Evolutionary conservation across 2,113 vertebrate species (phyloP).

Genomic region (Egretta garzetta): DNA sequence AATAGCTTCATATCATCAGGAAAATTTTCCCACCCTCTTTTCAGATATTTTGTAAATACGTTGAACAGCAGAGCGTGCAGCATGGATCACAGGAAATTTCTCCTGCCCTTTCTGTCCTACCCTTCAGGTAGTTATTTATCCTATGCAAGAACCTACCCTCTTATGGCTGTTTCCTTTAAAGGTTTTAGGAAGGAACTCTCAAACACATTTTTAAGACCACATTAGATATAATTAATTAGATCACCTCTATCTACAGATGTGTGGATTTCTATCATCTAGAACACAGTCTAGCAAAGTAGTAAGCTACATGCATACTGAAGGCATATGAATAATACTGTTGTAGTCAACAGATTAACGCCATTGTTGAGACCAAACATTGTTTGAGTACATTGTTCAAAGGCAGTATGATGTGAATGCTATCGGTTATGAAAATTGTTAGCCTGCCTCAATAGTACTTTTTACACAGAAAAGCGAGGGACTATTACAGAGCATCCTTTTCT

Average conservation of each 20-base stretch:
- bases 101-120: neutral
- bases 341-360: neutral
- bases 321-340: neutral
- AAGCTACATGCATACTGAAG: neutral
- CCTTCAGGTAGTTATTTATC: neutral
- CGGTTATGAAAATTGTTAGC: neutral
- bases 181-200: neutral
- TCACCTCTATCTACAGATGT: neutral
- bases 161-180: neutral
- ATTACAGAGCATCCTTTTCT: neutral
- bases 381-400: neutral
- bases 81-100: neutral
- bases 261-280: neutral
- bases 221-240: neutral
- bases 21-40: neutral
- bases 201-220: neutral
- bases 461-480: neutral
- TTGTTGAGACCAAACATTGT: neutral
- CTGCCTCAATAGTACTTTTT: neutral
- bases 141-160: neutral
- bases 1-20: neutral
- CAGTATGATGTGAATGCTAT: neutral
- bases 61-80: neutral
- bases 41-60: neutral
- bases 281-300: neutral